These are phyloP conservation scores for Percopsis transmontana DNA, from an alignment of 2,113 vertebrate species.

Conservation along the genomic window DNA sequence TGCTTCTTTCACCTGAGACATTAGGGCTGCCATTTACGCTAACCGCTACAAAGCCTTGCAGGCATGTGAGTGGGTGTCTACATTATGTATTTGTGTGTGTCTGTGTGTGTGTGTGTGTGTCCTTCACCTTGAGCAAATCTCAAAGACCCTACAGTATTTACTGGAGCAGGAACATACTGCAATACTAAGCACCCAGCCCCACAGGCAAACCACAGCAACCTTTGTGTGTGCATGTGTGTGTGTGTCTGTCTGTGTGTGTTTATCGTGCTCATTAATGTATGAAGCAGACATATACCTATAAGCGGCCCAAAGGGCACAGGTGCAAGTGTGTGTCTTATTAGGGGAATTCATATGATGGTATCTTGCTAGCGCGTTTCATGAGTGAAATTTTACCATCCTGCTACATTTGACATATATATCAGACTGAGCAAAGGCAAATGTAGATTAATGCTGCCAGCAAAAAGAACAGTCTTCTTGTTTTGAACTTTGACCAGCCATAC, in stretches of 20 bases:
- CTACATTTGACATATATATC: too few relatives aligned
- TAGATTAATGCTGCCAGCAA: too few relatives aligned
- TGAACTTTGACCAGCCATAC: too few relatives aligned
- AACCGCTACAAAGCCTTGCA: background rate
- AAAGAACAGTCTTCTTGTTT: too few relatives aligned
- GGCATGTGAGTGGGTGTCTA: background rate
- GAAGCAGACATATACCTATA: constrained; percentile 1
- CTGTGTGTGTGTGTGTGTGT: background rate
- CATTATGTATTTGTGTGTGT: background rate
- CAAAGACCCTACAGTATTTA: constrained; percentile 22
- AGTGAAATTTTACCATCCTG: background rate
- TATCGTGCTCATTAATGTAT: background rate
- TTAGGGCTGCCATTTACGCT: background rate
- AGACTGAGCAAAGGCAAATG: too few relatives aligned
- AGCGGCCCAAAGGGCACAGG: constrained; percentile 17
- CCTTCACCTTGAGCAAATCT: constrained; percentile 39
- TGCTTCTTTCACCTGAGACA: background rate
- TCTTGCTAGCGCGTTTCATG: background rate
- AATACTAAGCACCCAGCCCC: constrained; percentile 8
- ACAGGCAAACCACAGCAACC: background rate
- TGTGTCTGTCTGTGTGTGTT: constrained; percentile 2
- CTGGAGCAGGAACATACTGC: constrained; percentile 7
- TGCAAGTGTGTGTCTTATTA: background rate
- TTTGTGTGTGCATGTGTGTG: constrained; percentile 4
- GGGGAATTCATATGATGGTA: constrained; percentile 5